A percentile compares a stretch with the other conserved stretches of the same genome.
Evolutionary conservation across 1,140 invertebrate species (phyloP).

Genomic region (Chrysomallon squamiferum): DNA sequence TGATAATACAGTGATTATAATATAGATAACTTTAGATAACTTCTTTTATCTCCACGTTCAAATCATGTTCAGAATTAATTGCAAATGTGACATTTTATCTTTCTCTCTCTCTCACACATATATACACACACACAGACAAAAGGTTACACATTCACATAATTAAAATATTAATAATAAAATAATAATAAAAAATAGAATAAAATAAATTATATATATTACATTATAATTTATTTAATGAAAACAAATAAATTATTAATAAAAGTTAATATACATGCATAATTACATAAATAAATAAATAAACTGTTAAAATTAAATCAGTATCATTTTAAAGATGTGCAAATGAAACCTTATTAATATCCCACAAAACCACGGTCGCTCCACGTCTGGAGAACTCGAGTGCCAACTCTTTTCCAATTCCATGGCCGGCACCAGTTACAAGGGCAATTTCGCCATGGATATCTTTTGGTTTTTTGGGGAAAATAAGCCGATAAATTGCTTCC

Average conservation of each 20-base stretch:
- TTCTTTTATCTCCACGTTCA: background rate
- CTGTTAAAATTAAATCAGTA: too few relatives aligned
- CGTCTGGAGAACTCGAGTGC: constrained; percentile 79
- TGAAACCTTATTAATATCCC: constrained; percentile 85
- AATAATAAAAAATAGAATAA: too few relatives aligned
- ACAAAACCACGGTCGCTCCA: constrained; percentile 83
- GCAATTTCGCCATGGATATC: constrained; percentile 40
- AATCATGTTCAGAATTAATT: background rate
- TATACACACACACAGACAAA: too few relatives aligned
- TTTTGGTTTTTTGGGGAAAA: constrained; percentile 38
- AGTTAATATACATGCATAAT: too few relatives aligned
- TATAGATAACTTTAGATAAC: background rate
- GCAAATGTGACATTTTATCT: background rate
- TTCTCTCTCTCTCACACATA: too few relatives aligned
- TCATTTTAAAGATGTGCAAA: too few relatives aligned
- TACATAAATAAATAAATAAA: too few relatives aligned
- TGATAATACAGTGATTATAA: background rate
- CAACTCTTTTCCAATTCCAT: constrained; percentile 86
- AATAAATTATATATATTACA: too few relatives aligned
- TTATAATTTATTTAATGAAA: too few relatives aligned
- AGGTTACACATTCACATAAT: too few relatives aligned
- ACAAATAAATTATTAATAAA: too few relatives aligned
- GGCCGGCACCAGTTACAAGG: constrained; percentile 61
- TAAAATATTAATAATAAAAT: too few relatives aligned
- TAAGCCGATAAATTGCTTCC: background rate